Percentiles rank a stretch among this genome's conserved stretches.
phyloP scores from a whole-genome alignment of 1,140 invertebrate genomes.

The Scaptomyza hsui region DNA sequence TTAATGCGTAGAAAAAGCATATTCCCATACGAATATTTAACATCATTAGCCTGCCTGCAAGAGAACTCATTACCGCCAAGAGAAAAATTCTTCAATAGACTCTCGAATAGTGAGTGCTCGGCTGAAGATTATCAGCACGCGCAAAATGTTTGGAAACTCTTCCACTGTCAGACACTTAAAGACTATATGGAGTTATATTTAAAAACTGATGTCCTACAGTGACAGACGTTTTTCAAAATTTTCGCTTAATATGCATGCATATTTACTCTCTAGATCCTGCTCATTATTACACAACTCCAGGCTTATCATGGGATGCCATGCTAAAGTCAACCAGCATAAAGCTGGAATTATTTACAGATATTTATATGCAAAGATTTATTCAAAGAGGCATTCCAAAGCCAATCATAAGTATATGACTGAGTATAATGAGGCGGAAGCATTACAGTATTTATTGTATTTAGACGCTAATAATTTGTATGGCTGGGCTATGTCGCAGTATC shows the following conservation, averaged over 20 bases:
- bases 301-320: constrained; percentile 74
- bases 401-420: constrained; percentile 84
- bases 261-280: too few relatives aligned
- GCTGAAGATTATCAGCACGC: constrained; percentile 76
- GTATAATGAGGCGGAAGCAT: constrained; percentile 78
- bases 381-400: constrained; percentile 75
- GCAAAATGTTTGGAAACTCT: background rate
- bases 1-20: constrained; percentile 73
- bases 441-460: constrained; percentile 79
- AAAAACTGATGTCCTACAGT: constrained; percentile 34
- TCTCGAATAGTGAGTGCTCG: constrained; percentile 62
- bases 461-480: too few relatives aligned
- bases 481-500: constrained; percentile 7
- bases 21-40: constrained; percentile 75
- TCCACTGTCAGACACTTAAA: background rate
- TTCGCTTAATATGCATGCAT: too few relatives aligned
- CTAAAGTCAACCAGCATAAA: constrained; percentile 79
- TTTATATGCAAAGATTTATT: constrained; percentile 81
- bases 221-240: too few relatives aligned
- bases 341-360: constrained; percentile 84
- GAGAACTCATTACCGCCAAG: constrained; percentile 65
- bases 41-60: constrained; percentile 63
- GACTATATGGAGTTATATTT: constrained; percentile 50
- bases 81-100: constrained; percentile 73
- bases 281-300: too few relatives aligned